Conservation (phyloP, 1,140 invertebrate species). For the Nixonia krombeini region DNA sequence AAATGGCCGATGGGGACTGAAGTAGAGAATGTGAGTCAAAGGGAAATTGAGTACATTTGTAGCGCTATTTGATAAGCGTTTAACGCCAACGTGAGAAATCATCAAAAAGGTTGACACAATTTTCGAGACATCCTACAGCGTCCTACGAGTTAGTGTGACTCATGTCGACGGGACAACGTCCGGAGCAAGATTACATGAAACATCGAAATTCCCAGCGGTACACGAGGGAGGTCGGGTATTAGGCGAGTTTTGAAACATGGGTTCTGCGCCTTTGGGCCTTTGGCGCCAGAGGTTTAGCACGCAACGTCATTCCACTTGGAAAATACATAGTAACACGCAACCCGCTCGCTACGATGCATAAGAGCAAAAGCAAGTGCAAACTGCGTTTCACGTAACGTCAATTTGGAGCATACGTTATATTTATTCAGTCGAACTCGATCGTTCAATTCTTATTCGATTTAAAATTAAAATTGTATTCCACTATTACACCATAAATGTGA, state of each 20-base stretch:
- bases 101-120: constrained; percentile 14
- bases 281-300: constrained; percentile 33
- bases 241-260: constrained; percentile 21
- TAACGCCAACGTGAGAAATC: background rate
- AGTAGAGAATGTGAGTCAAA: too few species aligned
- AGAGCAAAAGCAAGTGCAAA: constrained; percentile 19
- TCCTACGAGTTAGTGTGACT: constrained; percentile 17
- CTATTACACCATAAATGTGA: too few species aligned
- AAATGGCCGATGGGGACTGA: too few species aligned
- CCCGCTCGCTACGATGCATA: constrained; percentile 15
- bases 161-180: background rate
- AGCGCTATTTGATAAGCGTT: background rate
- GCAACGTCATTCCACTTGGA: constrained; percentile 32
- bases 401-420: too few species aligned
- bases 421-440: constrained; percentile 15
- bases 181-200: constrained; percentile 10
- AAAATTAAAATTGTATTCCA: too few species aligned
- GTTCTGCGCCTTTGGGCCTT: constrained; percentile 12
- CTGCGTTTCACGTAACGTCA: constrained; percentile 23
- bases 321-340: constrained; percentile 36
- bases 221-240: constrained; percentile 1
- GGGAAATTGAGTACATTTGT: too few species aligned
- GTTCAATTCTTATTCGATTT: constrained; percentile 2
- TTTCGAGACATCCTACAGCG: background rate
- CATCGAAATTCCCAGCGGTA: constrained; percentile 18